These are phyloP conservation scores for Epinephelus cyanopodus DNA, from an alignment of 2,113 vertebrate species.

Conservation along the genomic window DNA sequence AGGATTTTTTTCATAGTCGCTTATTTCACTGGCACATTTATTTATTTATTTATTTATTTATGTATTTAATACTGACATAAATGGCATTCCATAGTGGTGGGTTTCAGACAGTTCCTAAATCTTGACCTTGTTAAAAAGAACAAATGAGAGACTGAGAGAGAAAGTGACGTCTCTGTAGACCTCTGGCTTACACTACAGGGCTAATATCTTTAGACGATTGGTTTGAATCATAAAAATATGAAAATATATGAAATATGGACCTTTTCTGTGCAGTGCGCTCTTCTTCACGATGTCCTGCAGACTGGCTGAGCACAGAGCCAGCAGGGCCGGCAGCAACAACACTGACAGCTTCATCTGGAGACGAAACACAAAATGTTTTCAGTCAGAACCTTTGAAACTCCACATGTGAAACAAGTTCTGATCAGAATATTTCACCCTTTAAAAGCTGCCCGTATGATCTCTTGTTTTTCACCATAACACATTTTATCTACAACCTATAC, in stretches of 20 bases:
- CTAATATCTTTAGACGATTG: too few relatives aligned
- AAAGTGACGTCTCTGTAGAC: too few relatives aligned
- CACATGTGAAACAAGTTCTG: not conserved
- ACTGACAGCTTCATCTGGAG: slow-evolving; percentile 63
- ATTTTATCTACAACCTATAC: not conserved
- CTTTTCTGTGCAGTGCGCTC: slow-evolving; percentile 55
- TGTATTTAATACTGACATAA: too few relatives aligned
- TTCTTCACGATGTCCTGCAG: slow-evolving; percentile 62
- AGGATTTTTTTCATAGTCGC: too few relatives aligned
- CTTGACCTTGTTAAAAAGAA: too few relatives aligned
- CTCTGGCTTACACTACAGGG: too few relatives aligned
- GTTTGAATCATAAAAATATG: not conserved
- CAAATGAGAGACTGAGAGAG: too few relatives aligned
- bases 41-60: too few relatives aligned
- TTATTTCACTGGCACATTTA: too few relatives aligned
- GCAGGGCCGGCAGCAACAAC: slow-evolving; percentile 55
- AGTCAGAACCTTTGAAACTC: not conserved
- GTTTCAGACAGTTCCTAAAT: too few relatives aligned
- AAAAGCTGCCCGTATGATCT: not conserved
- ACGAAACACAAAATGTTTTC: not conserved
- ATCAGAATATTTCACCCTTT: too few relatives aligned
- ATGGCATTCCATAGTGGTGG: too few relatives aligned
- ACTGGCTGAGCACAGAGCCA: slow-evolving; percentile 61
- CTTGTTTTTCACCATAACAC: not conserved
- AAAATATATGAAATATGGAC: not conserved